phyloP scores from a whole-genome alignment of 2,888 invertebrate genomes.

The Lysandra bellargus region DNA sequence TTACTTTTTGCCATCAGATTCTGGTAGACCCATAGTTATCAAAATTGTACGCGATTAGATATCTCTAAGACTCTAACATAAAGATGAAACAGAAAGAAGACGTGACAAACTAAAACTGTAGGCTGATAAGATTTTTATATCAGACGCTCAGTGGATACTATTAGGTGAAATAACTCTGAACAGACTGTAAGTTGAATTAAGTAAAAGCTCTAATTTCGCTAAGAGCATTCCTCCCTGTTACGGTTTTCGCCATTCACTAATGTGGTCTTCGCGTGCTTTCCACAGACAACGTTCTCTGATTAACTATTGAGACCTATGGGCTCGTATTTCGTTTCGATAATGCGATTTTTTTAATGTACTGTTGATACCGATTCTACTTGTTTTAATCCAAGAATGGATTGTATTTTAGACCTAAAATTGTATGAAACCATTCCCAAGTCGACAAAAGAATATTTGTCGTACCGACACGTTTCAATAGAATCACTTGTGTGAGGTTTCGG shows the following conservation, averaged over 20 bases:
- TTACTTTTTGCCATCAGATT: no score
- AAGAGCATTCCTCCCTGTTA: conserved; percentile 76
- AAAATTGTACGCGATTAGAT: no score
- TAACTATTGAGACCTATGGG: conserved; percentile 45
- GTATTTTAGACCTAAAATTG: neutral
- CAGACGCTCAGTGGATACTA: neutral
- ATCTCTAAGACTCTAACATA: no score
- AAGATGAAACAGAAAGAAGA: no score
- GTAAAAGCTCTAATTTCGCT: conserved; percentile 70
- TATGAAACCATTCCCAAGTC: neutral
- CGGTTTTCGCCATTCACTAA: conserved; percentile 73
- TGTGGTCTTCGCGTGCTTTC: conserved; percentile 75
- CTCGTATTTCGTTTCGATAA: neutral
- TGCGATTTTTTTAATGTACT: neutral
- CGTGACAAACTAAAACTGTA: no score
- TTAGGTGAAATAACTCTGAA: no score
- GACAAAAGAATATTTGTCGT: neutral
- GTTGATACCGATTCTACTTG: neutral
- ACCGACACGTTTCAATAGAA: neutral
- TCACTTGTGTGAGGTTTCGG: neutral
- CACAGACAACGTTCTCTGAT: conserved; percentile 57
- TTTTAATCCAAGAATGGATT: neutral
- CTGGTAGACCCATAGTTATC: no score
- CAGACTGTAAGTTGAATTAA: conserved; percentile 54
- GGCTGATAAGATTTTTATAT: neutral